Evolutionary conservation across 2,797 vertebrate species (phyloP), one percentile per base, ranked within the genome.

Genomic region (Naso thynnoides): DNA sequence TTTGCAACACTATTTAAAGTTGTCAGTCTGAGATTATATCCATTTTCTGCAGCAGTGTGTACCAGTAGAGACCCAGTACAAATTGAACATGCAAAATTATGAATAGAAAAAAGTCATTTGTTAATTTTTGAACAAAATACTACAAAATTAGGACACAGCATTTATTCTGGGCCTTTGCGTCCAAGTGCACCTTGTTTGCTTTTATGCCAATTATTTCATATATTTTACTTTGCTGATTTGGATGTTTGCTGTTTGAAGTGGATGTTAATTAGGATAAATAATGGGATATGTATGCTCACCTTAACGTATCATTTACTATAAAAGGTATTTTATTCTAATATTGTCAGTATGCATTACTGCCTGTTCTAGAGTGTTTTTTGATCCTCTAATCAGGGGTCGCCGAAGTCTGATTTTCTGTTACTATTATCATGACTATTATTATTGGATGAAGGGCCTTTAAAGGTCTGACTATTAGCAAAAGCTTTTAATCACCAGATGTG

Each of bases 91-190:
- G 4, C 38, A 59, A 31, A 53, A 33, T n/a, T 10, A 13, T 45
- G 23, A 49, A n/a, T 21, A 26, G 4, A 55, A 55, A 44, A 24
- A n/a, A n/a, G n/a, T n/a, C n/a, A n/a, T n/a, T n/a, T n/a, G n/a
- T n/a, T n/a, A n/a, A n/a, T n/a, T n/a, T n/a, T n/a, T 31, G 31
- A 4, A 31, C 31, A 31, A 31, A 31, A 31, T 31, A 31, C 8
- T n/a, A n/a, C n/a, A n/a, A n/a, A n/a, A n/a, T n/a, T n/a, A n/a
- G n/a, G n/a, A n/a, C n/a, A 31, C 31, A 31, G 31, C 47, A 11
- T 63, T 72, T 48, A 70, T 58, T 63, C 48, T 64, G 39, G 61
- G 27, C 5, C 5, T 33, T 15, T 57, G 19, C 36, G n/a, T 66
- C n/a, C 53, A 58, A 41, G 24, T 58, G 57, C 18, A 21, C n/a